Conservation (phyloP, 2,113 vertebrate genomes). For the Cairina moschata region DNA sequence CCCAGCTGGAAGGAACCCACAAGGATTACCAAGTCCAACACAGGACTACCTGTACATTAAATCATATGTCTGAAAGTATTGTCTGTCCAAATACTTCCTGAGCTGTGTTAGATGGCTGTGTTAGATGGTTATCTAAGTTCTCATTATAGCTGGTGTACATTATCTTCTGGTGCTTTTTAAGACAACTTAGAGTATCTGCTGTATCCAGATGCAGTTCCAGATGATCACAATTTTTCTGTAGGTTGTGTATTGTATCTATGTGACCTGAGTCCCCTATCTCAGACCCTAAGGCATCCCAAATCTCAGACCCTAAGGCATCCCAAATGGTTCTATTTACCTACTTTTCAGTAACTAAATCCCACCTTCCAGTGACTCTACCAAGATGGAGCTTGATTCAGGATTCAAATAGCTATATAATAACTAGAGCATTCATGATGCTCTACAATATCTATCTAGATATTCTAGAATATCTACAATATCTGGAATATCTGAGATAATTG, state of each 20-base stretch:
- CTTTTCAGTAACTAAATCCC: neutral
- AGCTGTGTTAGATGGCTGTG: neutral
- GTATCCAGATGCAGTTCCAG: neutral
- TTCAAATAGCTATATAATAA: neutral
- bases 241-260: neutral
- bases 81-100: too few relatives aligned
- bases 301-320: neutral
- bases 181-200: neutral
- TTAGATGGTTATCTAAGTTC: neutral
- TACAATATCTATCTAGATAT: neutral
- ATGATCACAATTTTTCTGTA: neutral
- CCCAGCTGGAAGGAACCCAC: too few relatives aligned
- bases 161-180: neutral
- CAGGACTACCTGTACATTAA: too few relatives aligned
- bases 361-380: neutral
- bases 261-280: neutral
- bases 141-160: neutral
- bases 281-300: neutral
- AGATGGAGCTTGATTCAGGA: neutral
- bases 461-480: too few relatives aligned
- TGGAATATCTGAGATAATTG: neutral
- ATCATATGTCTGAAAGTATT: too few relatives aligned
- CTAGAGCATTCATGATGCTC: neutral
- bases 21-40: too few relatives aligned
- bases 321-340: neutral